A percentile compares a stretch with the other conserved stretches of the same genome.
phyloP scores from a whole-genome alignment of 2,797 vertebrate species.

The Gephyroberyx darwinii region DNA sequence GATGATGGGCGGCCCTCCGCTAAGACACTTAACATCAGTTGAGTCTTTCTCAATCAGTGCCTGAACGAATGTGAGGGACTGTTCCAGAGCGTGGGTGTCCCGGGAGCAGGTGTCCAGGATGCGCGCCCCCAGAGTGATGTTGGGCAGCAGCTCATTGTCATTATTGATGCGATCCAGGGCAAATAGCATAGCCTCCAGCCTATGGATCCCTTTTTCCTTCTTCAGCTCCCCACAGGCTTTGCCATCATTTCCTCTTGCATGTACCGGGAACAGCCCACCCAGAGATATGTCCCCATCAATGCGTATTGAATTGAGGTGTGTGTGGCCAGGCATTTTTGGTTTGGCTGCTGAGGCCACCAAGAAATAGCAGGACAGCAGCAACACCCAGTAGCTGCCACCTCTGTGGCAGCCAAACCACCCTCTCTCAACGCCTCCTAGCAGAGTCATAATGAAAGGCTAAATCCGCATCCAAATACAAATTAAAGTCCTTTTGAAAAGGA shows the following conservation, averaged over 20 bases:
- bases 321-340: constrained; percentile 89
- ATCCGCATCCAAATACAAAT: constrained; percentile 71
- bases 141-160: constrained; percentile 93
- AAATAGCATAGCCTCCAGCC: constrained; percentile 96
- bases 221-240: constrained; percentile 96
- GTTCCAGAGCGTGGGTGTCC: constrained; percentile 95
- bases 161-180: constrained; percentile 97
- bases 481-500: constrained; percentile 71
- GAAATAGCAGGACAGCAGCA: constrained; percentile 65
- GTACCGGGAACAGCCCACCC: constrained; percentile 94
- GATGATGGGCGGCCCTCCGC: constrained; percentile 94
- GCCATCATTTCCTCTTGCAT: constrained; percentile 89
- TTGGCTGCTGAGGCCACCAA: constrained; percentile 82
- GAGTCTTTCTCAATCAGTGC: constrained; percentile 96
- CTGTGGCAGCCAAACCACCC: constrained; percentile 56
- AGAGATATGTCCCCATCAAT: constrained; percentile 95
- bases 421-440: constrained; percentile 65
- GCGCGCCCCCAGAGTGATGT: constrained; percentile 94
- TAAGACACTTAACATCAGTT: constrained; percentile 92
- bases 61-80: constrained; percentile 97
- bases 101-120: constrained; percentile 96
- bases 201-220: constrained; percentile 96
- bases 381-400: constrained; percentile 52
- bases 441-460: constrained; percentile 78
- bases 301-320: constrained; percentile 95